phyloP scores from a whole-genome alignment of 2,797 vertebrate species.

The Pyrrhura leucotis region DNA sequence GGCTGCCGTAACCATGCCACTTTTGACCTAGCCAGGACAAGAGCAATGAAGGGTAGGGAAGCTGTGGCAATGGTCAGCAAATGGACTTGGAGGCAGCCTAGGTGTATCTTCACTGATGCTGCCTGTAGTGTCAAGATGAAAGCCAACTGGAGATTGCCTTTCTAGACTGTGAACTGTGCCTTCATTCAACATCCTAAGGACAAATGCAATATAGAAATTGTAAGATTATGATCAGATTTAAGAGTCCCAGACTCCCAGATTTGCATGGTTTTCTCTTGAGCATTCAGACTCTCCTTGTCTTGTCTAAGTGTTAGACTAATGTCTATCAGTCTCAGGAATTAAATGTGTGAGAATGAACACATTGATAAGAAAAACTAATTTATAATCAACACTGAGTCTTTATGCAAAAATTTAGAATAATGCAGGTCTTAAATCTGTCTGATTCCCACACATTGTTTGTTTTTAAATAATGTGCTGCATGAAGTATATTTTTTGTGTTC shows the following conservation, averaged over 20 bases:
- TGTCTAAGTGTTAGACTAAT: slow-evolving; percentile 67
- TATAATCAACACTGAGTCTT: slow-evolving; percentile 59
- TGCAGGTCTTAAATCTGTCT: slow-evolving; percentile 62
- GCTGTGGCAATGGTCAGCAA: background rate
- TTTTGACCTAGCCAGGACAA: background rate
- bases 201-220: background rate
- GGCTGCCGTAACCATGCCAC: rapidly evolving
- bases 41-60: background rate
- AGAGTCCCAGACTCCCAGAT: slow-evolving; percentile 29
- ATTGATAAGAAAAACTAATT: slow-evolving; percentile 69
- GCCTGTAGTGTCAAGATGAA: background rate
- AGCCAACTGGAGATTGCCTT: background rate
- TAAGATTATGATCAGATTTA: background rate
- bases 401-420: slow-evolving; percentile 67
- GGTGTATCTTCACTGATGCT: background rate
- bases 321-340: slow-evolving; percentile 65
- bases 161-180: background rate
- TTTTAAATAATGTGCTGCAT: slow-evolving; percentile 48
- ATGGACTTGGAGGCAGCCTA: background rate
- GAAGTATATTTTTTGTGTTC: slow-evolving; percentile 31
- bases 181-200: background rate
- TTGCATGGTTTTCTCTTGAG: slow-evolving; percentile 43
- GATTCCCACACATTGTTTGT: slow-evolving; percentile 58
- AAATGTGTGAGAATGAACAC: slow-evolving; percentile 66
- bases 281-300: slow-evolving; percentile 51